phyloP scores from a whole-genome alignment of 2,888 invertebrate species.

The Thyatira batis region DNA sequence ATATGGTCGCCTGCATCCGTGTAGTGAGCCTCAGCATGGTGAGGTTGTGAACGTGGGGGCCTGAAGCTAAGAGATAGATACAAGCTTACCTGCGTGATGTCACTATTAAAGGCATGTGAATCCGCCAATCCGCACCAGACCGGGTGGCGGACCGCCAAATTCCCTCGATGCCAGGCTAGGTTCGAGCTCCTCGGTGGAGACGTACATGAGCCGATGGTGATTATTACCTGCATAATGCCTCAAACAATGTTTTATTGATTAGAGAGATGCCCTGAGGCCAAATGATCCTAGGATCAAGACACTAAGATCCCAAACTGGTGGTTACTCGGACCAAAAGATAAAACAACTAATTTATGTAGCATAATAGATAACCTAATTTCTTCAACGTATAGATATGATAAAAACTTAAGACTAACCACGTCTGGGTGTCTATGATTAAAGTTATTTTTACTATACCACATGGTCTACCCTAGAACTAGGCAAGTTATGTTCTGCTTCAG shows the following conservation, averaged over 20 bases:
- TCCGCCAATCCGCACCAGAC: too few species aligned
- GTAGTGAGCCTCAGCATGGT: too few species aligned
- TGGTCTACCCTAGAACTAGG: slow-evolving; percentile 16
- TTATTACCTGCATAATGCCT: too few species aligned
- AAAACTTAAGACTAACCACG: slow-evolving; percentile 10
- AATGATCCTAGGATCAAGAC: not conserved
- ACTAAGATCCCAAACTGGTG: slow-evolving; percentile 4
- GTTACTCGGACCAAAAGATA: not conserved
- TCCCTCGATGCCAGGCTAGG: too few species aligned
- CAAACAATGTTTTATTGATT: not conserved
- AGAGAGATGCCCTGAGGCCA: not conserved
- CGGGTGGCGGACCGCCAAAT: too few species aligned
- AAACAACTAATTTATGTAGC: slow-evolving; percentile 5
- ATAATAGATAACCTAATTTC: slow-evolving; percentile 8
- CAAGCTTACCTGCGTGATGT: not conserved
- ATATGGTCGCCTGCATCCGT: not conserved
- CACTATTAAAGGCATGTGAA: too few species aligned
- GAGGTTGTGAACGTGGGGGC: too few species aligned
- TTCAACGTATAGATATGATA: slow-evolving; percentile 9
- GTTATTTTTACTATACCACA: slow-evolving; percentile 12
- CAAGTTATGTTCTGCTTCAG: slow-evolving; percentile 7
- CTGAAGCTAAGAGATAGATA: not conserved
- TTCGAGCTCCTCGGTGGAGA: too few species aligned
- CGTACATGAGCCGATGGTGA: too few species aligned
- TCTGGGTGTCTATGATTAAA: slow-evolving; percentile 5